phyloP scores from a whole-genome alignment of 2,888 invertebrate species.

The Lasioglossum lativentre region DNA sequence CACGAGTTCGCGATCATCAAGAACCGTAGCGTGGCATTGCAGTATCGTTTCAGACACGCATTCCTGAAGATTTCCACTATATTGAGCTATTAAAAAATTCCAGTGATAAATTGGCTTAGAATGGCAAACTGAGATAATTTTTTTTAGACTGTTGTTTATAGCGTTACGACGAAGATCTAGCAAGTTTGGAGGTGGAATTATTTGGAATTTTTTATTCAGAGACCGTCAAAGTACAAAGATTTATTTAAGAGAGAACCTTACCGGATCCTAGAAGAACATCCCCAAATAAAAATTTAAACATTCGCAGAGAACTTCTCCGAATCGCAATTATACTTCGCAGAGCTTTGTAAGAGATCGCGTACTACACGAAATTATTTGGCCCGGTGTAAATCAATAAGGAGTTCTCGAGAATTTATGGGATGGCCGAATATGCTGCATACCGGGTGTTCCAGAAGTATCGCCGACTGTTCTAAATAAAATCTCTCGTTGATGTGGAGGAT shows the following conservation, averaged over 20 bases:
- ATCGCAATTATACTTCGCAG: not conserved
- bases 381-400: conserved; percentile 3
- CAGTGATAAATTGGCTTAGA: not conserved
- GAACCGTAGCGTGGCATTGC: not conserved
- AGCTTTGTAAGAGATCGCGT: not conserved
- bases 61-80: not conserved
- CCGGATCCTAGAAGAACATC: not conserved
- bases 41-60: not conserved
- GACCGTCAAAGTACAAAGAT: too few species aligned
- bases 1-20: not conserved
- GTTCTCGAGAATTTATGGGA: not conserved
- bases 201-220: too few species aligned
- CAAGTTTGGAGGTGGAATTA: not conserved
- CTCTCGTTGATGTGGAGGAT: not conserved
- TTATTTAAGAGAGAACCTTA: not conserved
- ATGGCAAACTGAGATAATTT: not conserved
- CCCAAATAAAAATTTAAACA: not conserved
- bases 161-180: not conserved
- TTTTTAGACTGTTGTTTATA: not conserved
- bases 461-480: not conserved
- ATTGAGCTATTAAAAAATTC: not conserved
- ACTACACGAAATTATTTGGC: conserved; percentile 3
- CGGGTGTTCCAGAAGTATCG: not conserved
- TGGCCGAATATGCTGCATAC: not conserved
- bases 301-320: not conserved